phyloP scores from a whole-genome alignment of 2,797 vertebrate species.

The Catamblyrhynchus diadema region DNA sequence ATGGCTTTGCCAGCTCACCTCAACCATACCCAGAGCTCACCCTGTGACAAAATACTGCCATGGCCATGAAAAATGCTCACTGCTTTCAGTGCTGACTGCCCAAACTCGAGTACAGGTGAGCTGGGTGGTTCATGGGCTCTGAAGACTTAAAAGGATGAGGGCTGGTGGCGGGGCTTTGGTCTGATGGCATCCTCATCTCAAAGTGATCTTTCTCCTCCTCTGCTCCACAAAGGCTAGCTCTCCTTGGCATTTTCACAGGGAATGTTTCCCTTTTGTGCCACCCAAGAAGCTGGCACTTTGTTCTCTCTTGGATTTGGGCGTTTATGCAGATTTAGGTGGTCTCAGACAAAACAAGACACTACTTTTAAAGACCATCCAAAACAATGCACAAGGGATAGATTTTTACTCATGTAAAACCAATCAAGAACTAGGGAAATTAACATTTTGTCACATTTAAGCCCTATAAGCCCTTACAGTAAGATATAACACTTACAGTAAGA shows the following conservation, averaged over 20 bases:
- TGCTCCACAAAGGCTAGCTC: background rate
- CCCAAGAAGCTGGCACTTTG: background rate
- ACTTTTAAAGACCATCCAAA: background rate
- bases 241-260: background rate
- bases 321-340: accelerated
- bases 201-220: background rate
- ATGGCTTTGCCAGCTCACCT: background rate
- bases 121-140: background rate
- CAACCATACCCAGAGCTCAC: background rate
- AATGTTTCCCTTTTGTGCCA: background rate
- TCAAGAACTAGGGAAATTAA: background rate
- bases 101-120: background rate
- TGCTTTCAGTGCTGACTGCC: background rate
- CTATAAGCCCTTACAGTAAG: background rate
- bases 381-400: accelerated
- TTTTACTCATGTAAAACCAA: background rate
- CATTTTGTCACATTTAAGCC: background rate
- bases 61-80: background rate
- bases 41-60: background rate
- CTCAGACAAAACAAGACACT: background rate
- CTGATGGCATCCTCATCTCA: background rate
- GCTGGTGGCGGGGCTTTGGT: background rate
- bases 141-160: accelerated
- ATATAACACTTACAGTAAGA: background rate
- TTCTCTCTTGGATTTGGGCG: background rate